phyloP scores from a whole-genome alignment of 2,888 invertebrate genomes.

The Didymodactylos carnosus region DNA sequence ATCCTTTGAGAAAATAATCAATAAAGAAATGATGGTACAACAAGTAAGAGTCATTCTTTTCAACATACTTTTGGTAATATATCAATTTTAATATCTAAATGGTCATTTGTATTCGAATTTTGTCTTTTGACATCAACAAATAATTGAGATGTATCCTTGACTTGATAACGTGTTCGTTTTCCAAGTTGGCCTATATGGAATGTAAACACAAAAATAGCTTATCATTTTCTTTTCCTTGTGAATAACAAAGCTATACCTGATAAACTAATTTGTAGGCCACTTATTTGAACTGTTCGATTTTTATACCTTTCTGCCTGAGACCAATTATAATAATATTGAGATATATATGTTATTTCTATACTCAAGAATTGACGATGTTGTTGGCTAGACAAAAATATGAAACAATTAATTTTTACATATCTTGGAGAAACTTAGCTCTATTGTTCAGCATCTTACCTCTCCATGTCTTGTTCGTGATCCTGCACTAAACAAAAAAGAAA shows the following conservation, averaged over 20 bases:
- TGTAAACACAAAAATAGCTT: not conserved
- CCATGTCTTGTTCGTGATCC: not conserved
- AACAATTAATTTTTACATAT: not conserved
- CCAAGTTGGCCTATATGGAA: slow-evolving; percentile 49
- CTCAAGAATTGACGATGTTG: not conserved
- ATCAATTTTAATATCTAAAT: not conserved
- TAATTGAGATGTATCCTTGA: slow-evolving; percentile 59
- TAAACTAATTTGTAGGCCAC: not conserved
- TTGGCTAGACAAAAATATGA: not conserved
- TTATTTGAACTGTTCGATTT: not conserved
- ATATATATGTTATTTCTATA: not conserved
- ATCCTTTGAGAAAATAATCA: slow-evolving; percentile 31
- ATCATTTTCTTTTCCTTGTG: not conserved
- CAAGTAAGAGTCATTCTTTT: too few relatives aligned
- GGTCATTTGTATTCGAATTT: not conserved
- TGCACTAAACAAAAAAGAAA: not conserved
- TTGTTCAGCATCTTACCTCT: not conserved
- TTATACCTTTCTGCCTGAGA: not conserved
- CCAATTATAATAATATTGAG: not conserved
- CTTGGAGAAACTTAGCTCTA: not conserved
- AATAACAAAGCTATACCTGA: not conserved
- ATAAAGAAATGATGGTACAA: not conserved
- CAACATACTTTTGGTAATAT: slow-evolving; percentile 3
- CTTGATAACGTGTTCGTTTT: slow-evolving; percentile 69
- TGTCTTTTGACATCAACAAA: slow-evolving; percentile 43